A percentile compares a stretch with the other conserved stretches of the same genome.
These are phyloP conservation scores for Sipunculus nudus DNA, from an alignment of 2,888 invertebrate genomes.

Conservation along the genomic window DNA sequence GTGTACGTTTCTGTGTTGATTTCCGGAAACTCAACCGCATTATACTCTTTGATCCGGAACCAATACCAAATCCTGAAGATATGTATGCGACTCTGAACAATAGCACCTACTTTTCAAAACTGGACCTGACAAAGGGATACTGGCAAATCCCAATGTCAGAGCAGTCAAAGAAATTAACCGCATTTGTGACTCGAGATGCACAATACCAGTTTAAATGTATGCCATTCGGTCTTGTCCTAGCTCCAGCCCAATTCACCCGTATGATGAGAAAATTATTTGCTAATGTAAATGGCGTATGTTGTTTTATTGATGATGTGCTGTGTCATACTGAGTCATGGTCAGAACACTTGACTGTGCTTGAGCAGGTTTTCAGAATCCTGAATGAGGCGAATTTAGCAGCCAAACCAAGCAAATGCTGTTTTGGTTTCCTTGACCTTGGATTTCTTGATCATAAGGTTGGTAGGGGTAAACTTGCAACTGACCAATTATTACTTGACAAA, in stretches of 20 bases:
- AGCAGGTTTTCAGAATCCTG: not conserved
- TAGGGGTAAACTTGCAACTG: not conserved
- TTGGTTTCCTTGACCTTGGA: constrained; percentile 6
- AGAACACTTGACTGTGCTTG: constrained; percentile 3
- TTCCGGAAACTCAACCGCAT: not conserved
- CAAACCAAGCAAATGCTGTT: constrained; percentile 9
- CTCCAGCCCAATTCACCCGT: constrained; percentile 5
- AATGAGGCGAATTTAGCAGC: not conserved
- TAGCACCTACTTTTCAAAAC: not conserved
- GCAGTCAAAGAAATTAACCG: not conserved
- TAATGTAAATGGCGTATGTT: constrained; percentile 2
- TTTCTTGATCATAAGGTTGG: constrained; percentile 18
- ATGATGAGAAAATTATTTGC: constrained; percentile 16
- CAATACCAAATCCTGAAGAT: not conserved
- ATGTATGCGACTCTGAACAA: not conserved
- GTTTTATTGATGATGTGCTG: constrained; percentile 18
- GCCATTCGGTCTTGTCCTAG: constrained; percentile 13
- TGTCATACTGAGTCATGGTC: constrained; percentile 5
- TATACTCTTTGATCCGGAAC: constrained; percentile 1
- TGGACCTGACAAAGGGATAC: not conserved
- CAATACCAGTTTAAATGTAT: constrained; percentile 4
- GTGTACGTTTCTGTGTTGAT: not conserved
- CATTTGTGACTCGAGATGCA: constrained; percentile 7
- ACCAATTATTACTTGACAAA: not conserved
- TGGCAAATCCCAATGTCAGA: not conserved